Base-by-base conservation (phyloP, 2,113 vertebrate genomes). In the Drymodes brunneopygia region DNA sequence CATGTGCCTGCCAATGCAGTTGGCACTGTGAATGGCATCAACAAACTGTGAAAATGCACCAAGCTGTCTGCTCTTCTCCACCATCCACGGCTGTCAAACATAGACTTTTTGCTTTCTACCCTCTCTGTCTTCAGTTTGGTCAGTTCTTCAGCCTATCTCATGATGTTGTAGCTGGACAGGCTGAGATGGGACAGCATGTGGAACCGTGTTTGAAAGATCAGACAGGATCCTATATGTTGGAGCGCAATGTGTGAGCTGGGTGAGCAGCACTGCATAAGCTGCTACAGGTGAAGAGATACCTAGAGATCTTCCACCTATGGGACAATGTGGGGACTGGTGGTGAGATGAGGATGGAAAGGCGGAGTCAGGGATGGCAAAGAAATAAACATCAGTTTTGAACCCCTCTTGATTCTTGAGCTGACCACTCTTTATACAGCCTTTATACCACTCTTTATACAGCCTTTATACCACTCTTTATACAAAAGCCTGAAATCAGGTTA, bases 201-300 rank as follows among this genome's bases (percentile, higher is more conserved):
- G 15, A 11, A 40, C 21, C 67, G 10, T 44, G 36, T n/a, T n/a
- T 45, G 42, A 28, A 45, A 24, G 5, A 40, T 4, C 6, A 81
- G 28, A 12, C 11, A 54, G 5, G 72, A 22, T 24, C 1, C 0
- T 14, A 0, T 51, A 11, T 33, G 12, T 15, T 36, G 11, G 4
- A 11, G 6, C 12, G 4, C 23, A 16, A 16, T 22, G 29, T 9
- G 10, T 3, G 5, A 79, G 15, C 47, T 45, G 48, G 14, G 67
- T 1, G 15, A 73, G 9, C 23, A 64, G 23, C 33, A 28, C 20
- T 66, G 14, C 6, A 1, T 24, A 15, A 28, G 5, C 35, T 70
- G 36, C 28, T 24, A 44, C 24, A 74, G 12, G 22, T 75, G 45
- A 93, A 58, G 74, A 48, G 82, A 44, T 11, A 48, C 6, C 8